Base-by-base conservation (phyloP, 2,113 vertebrate species). In the Oenanthe melanoleuca region DNA sequence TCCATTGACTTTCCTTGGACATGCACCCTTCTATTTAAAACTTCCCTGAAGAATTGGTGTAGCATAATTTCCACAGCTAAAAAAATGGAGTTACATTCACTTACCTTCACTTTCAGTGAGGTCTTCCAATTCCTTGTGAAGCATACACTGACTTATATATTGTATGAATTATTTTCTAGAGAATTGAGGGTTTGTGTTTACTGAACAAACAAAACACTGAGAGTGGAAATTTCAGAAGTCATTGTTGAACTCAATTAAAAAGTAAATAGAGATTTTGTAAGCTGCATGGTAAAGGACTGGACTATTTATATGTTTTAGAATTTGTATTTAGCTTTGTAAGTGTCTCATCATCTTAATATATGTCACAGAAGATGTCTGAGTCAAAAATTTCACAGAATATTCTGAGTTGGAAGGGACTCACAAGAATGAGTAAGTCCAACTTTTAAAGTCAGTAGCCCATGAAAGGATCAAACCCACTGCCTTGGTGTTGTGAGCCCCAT, bases 391-490 rank as follows among this genome's bases (percentile, higher is more conserved):
- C 12, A 40, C 6, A 21, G 31, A 49, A 42, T 42, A 57, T 24
- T 74, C 12, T 57, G 34, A 42, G 44, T 7, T 86, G 31, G 34
- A 49, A 34, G 29, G 20, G 20, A 16, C 24, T 10, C 19, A n/a
- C n/a, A 65, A 49, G 29, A 52, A 29, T 57, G 19, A 57, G 6
- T 47, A 20, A 57, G 12, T 75, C 42, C 44, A 57, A 0, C 12
- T 49, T 8, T 29, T 29, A 49, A 49, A 21, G 34, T 49, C 34
- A 57, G 31, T 57, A 34, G 52, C 31, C 15, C 25, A 13, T 6
- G 4, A 7, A 38, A 45, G 29, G 29, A 34, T 57, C 0, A 0
- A 49, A 40, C 8, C 28, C 0, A 0, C 0, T 1, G 20, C 24
- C 15, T 49, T 34, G 20, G 12, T 65, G 10, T 29, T 47, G 24